These are phyloP conservation scores for Sphenopsis melanotis DNA, from an alignment of 2,797 vertebrate genomes.

Conservation along the genomic window DNA sequence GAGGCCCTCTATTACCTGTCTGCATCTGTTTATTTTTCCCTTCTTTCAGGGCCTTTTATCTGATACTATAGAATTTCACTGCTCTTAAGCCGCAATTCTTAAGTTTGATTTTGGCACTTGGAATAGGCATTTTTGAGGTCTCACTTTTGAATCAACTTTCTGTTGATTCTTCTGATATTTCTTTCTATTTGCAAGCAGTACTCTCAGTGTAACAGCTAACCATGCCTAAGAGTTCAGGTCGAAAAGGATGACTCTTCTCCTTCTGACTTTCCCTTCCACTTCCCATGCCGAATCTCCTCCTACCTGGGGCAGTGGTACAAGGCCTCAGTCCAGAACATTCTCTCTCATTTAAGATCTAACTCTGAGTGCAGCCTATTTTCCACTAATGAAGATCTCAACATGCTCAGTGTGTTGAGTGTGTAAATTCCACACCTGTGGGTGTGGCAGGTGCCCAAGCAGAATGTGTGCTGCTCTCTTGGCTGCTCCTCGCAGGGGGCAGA, in stretches of 20 bases:
- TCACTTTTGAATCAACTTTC: neutral
- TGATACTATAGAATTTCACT: conserved; percentile 9
- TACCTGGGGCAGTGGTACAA: neutral
- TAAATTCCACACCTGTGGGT: neutral
- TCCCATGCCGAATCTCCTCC: neutral
- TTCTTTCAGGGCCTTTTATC: neutral
- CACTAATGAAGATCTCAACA: neutral
- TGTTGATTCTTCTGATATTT: neutral
- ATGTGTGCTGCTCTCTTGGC: fast-evolving
- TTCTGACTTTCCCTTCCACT: neutral
- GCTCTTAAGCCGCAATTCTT: neutral
- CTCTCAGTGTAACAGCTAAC: neutral
- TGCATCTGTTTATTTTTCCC: conserved; percentile 21
- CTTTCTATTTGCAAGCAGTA: neutral
- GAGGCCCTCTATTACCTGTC: conserved; percentile 34
- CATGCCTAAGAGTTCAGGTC: neutral
- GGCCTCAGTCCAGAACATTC: neutral
- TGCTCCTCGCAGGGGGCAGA: fast-evolving
- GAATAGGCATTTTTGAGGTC: neutral
- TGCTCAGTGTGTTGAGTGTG: neutral
- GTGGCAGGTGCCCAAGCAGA: neutral
- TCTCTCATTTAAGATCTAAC: neutral
- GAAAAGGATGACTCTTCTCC: neutral
- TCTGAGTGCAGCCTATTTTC: neutral
- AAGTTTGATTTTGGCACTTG: neutral